Percentiles rank a stretch among this genome's conserved stretches.
These are phyloP conservation scores for Lasius fuliginosus DNA, from an alignment of 2,888 invertebrate species.

Conservation along the genomic window DNA sequence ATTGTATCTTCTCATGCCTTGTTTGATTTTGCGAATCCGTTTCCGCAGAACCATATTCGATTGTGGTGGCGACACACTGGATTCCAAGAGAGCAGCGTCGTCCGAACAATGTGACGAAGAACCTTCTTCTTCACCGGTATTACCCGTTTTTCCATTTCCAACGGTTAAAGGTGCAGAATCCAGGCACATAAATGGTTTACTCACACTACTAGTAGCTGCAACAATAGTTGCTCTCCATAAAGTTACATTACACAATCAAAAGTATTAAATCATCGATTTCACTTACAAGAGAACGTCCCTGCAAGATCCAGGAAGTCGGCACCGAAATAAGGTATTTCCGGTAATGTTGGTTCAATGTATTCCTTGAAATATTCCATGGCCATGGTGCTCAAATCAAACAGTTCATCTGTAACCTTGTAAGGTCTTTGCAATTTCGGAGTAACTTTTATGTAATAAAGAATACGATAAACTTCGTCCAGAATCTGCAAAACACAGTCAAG, in stretches of 20 bases:
- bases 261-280: constrained; percentile 46
- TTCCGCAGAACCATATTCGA: constrained; percentile 95
- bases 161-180: constrained; percentile 87
- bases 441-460: constrained; percentile 93
- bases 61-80: constrained; percentile 90
- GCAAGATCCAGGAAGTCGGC: constrained; percentile 94
- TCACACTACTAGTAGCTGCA: constrained; percentile 82
- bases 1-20: constrained; percentile 96
- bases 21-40: constrained; percentile 95
- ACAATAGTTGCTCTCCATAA: constrained; percentile 36
- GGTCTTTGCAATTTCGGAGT: constrained; percentile 94
- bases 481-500: constrained; percentile 88
- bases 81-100: constrained; percentile 85
- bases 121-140: constrained; percentile 85
- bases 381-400: constrained; percentile 98
- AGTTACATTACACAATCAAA: neutral
- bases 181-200: constrained; percentile 84
- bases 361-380: constrained; percentile 99
- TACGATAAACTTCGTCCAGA: constrained; percentile 96
- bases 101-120: constrained; percentile 87
- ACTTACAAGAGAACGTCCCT: constrained; percentile 90
- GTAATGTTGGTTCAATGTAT: constrained; percentile 95
- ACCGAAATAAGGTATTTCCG: constrained; percentile 95
- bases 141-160: constrained; percentile 87
- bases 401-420: constrained; percentile 97